Conservation (phyloP, 2,113 vertebrate species). For the Enhydra lutris region DNA sequence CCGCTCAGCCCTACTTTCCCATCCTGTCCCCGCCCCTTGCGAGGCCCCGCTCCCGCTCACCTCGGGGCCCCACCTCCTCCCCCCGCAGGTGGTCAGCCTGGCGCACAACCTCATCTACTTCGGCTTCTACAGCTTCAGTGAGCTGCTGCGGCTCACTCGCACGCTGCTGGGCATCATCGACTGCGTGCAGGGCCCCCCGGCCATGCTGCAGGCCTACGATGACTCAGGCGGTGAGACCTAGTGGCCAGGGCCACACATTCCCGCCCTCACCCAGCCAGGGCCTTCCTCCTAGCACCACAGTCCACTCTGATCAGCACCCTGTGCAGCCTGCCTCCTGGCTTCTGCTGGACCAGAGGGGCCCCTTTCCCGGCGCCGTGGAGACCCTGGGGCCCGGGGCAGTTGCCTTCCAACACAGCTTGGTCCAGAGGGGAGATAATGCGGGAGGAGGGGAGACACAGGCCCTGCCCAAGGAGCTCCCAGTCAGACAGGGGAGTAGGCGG, state of each 20-base stretch:
- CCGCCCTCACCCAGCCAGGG: neutral
- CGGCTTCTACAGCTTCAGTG: slow-evolving; percentile 99
- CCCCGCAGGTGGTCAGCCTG: slow-evolving; percentile 92
- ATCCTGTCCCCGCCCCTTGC: neutral
- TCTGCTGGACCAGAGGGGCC: neutral
- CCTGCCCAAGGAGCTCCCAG: neutral
- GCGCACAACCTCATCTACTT: slow-evolving; percentile 98
- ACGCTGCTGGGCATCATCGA: slow-evolving; percentile 97
- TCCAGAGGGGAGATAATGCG: neutral
- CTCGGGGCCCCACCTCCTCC: neutral
- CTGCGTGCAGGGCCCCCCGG: slow-evolving; percentile 89
- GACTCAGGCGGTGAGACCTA: slow-evolving; percentile 86
- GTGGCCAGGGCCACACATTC: neutral
- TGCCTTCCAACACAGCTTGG: neutral
- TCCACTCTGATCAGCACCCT: neutral
- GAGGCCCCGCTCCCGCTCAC: neutral
- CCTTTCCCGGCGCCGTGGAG: neutral
- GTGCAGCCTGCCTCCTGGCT: neutral
- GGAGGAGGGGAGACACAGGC: neutral
- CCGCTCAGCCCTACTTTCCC: fast-evolving
- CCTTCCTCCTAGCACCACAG: neutral
- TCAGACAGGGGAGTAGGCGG: neutral
- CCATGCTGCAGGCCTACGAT: slow-evolving; percentile 84
- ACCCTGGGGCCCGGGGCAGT: neutral
- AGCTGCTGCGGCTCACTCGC: slow-evolving; percentile 94